Percentiles rank a stretch among this genome's conserved stretches.
Evolutionary conservation across 2,888 invertebrate genomes (phyloP).

Genomic region (Ophioninae sp.): DNA sequence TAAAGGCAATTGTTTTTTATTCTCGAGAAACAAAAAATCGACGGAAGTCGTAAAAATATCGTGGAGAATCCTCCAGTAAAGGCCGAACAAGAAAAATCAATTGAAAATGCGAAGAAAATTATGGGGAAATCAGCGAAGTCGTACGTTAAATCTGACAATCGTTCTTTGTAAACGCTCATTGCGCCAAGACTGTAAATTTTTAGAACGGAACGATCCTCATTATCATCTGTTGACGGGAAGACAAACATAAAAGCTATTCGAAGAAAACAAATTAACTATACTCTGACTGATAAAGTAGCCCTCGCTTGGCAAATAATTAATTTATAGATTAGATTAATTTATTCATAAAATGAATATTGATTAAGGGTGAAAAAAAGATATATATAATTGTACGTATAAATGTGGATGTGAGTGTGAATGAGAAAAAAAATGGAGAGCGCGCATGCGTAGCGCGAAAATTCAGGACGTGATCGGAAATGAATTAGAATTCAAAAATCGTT

Average conservation of each 20-base stretch:
- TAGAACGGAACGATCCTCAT: neutral
- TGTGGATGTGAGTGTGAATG: neutral
- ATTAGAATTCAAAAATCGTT: neutral
- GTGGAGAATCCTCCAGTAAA: neutral
- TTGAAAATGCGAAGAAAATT: neutral
- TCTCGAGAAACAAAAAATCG: neutral
- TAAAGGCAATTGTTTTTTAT: neutral
- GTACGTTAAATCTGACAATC: neutral
- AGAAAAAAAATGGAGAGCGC: neutral
- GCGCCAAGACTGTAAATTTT: neutral
- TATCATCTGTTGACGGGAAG: neutral
- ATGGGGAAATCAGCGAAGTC: neutral
- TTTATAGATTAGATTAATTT: slow-evolving; percentile 25
- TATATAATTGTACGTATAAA: neutral
- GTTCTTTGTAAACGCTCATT: neutral
- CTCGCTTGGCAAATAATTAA: neutral
- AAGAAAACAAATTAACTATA: neutral
- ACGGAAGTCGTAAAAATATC: neutral
- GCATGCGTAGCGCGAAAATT: neutral
- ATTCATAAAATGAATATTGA: slow-evolving; percentile 23
- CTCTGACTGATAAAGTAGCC: neutral
- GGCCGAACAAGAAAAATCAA: neutral
- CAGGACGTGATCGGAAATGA: neutral
- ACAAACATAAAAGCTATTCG: neutral
- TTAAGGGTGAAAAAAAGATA: neutral